Conservation (phyloP, 2,113 vertebrate genomes). For the Pluvianellus socialis region DNA sequence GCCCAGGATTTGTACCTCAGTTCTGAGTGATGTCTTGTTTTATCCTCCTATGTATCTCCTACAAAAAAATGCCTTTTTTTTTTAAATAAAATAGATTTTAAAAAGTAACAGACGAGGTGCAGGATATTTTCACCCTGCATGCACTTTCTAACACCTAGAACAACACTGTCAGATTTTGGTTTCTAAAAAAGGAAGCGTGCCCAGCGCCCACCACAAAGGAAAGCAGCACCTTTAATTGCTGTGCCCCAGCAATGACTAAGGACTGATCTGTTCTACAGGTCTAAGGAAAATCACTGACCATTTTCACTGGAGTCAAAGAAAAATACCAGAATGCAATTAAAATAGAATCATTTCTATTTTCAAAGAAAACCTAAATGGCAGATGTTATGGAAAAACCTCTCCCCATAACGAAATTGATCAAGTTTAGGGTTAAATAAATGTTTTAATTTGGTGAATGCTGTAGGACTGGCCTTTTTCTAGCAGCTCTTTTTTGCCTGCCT, state of each 20-base stretch:
- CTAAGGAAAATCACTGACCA: background rate
- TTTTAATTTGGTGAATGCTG: background rate
- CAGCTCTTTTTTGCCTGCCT: background rate
- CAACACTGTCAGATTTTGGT: background rate
- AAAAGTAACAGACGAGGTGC: accelerated
- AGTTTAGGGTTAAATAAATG: background rate
- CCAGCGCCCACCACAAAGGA: background rate
- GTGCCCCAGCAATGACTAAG: background rate
- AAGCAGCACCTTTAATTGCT: background rate
- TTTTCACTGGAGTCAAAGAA: background rate
- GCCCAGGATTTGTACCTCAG: background rate
- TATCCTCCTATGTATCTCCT: background rate
- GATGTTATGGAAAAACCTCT: background rate
- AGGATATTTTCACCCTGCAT: background rate
- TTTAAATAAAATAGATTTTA: too few relatives aligned
- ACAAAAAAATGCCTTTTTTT: background rate
- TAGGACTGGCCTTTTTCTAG: background rate
- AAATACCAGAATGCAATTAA: background rate
- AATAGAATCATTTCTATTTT: background rate
- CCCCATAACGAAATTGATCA: background rate
- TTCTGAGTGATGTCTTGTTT: background rate
- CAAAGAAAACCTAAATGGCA: background rate
- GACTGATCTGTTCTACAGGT: background rate
- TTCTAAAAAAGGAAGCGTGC: background rate
- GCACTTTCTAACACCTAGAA: background rate